Conservation (phyloP, 2,888 invertebrate species). For the Sphaeridia pumilis region DNA sequence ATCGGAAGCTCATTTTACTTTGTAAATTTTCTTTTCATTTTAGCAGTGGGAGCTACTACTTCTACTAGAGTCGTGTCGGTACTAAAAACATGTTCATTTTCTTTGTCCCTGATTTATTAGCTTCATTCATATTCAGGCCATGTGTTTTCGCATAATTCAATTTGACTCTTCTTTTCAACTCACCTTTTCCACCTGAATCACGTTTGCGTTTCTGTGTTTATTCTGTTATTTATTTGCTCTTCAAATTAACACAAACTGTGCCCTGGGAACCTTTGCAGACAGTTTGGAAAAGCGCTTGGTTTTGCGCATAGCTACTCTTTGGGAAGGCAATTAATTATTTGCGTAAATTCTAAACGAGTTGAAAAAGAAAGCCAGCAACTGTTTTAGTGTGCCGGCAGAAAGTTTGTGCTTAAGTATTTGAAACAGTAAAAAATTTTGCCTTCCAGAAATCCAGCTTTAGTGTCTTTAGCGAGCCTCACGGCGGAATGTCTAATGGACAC, state of each 20-base stretch:
- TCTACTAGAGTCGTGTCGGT: too few species aligned
- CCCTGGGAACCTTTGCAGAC: too few species aligned
- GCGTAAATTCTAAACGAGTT: too few species aligned
- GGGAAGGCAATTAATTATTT: too few species aligned
- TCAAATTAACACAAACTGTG: background rate
- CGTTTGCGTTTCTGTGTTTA: background rate
- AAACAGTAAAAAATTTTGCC: too few species aligned
- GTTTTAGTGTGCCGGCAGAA: too few species aligned
- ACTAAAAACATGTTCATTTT: background rate
- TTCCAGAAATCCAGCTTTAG: constrained; percentile 32
- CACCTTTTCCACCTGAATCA: background rate
- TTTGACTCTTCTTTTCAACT: background rate
- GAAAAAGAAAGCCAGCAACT: too few species aligned
- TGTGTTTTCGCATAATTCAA: constrained; percentile 1
- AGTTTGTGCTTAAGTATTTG: too few species aligned
- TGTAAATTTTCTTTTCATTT: background rate
- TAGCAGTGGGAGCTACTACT: too few species aligned
- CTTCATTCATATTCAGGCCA: constrained; percentile 3
- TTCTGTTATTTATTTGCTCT: background rate
- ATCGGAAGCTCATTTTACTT: constrained; percentile 3
- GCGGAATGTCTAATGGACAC: constrained; percentile 11
- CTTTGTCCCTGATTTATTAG: constrained; percentile 2
- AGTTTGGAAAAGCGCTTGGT: too few species aligned
- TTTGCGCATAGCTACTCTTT: too few species aligned
- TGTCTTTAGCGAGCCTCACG: constrained; percentile 24